Percentiles rank a stretch among this genome's conserved stretches.
Evolutionary conservation across 2,113 vertebrate species (phyloP).

Genomic region (Apodemus speciosus): DNA sequence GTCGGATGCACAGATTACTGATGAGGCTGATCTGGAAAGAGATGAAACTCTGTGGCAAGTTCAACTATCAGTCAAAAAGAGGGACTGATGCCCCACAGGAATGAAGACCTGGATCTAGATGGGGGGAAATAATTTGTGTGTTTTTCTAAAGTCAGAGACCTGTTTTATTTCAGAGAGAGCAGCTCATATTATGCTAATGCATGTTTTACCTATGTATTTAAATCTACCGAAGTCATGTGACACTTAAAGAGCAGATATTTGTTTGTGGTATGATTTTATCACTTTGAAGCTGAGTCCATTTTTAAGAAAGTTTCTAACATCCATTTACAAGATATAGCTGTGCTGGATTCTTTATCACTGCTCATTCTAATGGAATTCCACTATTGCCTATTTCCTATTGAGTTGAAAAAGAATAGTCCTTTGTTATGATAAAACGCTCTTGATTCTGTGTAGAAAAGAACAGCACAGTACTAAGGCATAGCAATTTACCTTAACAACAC

Average conservation of each 20-base stretch:
- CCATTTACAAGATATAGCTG: slow-evolving; percentile 40
- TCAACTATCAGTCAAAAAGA: neutral
- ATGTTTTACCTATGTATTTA: neutral
- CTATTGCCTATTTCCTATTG: slow-evolving; percentile 55
- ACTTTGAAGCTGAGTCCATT: slow-evolving; percentile 55
- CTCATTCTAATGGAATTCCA: slow-evolving; percentile 61
- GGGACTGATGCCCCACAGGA: neutral
- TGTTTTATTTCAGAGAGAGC: slow-evolving; percentile 3
- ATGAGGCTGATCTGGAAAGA: slow-evolving; percentile 9
- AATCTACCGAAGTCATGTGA: neutral
- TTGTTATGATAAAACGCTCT: slow-evolving; percentile 77
- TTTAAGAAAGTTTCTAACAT: slow-evolving; percentile 65
- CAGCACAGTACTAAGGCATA: slow-evolving; percentile 36
- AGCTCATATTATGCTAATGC: neutral
- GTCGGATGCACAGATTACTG: slow-evolving; percentile 1
- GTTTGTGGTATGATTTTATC: slow-evolving; percentile 52
- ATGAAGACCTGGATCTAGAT: neutral
- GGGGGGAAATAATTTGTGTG: neutral
- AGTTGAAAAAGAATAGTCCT: slow-evolving; percentile 69
- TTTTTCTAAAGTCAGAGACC: slow-evolving; percentile 15
- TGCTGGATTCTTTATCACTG: slow-evolving; percentile 58
- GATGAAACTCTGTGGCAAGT: slow-evolving; percentile 29
- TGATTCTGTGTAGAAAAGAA: slow-evolving; percentile 60
- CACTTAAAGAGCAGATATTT: slow-evolving; percentile 6
- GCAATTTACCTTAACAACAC: slow-evolving; percentile 69